phyloP scores from a whole-genome alignment of 2,797 vertebrate species.

The Hydrocynus forskahlii region DNA sequence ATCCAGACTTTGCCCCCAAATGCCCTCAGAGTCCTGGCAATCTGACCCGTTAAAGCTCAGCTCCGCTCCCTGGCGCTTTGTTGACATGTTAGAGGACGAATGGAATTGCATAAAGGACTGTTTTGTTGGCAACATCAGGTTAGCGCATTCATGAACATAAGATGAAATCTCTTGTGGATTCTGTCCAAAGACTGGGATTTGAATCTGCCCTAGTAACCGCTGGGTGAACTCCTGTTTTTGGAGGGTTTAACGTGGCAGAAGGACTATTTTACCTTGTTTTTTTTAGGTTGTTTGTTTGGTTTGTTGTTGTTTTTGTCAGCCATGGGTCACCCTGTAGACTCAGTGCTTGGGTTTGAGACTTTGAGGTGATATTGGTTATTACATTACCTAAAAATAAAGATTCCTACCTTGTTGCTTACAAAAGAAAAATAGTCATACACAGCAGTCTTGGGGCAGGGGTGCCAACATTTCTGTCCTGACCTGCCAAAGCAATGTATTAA shows the following conservation, averaged over 20 bases:
- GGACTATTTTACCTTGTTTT: not conserved
- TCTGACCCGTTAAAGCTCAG: slow-evolving; percentile 52
- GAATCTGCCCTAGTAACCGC: slow-evolving; percentile 71
- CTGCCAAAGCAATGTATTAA: too few species aligned
- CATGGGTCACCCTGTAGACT: too few species aligned
- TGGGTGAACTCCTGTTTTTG: slow-evolving; percentile 62
- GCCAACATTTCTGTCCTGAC: too few species aligned
- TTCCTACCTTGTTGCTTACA: too few species aligned
- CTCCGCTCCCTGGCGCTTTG: slow-evolving; percentile 49
- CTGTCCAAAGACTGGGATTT: slow-evolving; percentile 56
- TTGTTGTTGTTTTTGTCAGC: too few species aligned
- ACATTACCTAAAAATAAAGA: too few species aligned
- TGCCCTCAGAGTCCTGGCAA: slow-evolving; percentile 53
- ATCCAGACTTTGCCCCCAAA: slow-evolving; percentile 70
- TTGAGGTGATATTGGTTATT: too few species aligned
- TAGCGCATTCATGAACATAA: slow-evolving; percentile 41
- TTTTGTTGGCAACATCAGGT: slow-evolving; percentile 35
- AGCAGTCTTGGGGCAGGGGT: too few species aligned
- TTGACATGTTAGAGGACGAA: slow-evolving; percentile 31
- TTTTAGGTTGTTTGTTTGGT: too few species aligned
- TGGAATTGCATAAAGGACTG: slow-evolving; percentile 42
- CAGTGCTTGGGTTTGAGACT: too few species aligned
- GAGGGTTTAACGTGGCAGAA: slow-evolving; percentile 51
- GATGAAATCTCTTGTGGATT: slow-evolving; percentile 61
- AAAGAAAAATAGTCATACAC: too few species aligned